Evolutionary conservation across 1,140 invertebrate species (phyloP).

Genomic region (Drosophila tsacasi): DNA sequence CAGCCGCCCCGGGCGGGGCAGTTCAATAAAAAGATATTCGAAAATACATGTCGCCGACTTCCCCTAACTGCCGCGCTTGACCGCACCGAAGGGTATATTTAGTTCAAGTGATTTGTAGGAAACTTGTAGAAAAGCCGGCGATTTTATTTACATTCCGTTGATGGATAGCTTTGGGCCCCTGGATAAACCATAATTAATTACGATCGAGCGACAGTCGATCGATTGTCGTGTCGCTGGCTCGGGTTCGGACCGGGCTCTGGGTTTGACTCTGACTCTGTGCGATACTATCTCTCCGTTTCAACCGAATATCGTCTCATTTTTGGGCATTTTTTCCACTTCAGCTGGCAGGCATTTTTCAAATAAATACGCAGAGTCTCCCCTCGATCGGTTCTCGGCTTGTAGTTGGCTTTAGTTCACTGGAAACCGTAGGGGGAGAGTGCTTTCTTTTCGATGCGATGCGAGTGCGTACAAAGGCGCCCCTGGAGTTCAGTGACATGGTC

Average conservation of each 20-base stretch:
- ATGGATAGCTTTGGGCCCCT: constrained; percentile 40
- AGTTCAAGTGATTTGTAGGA: constrained; percentile 50
- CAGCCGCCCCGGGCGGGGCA: constrained; percentile 23
- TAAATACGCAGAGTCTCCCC: constrained; percentile 25
- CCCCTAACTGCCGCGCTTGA: constrained; percentile 33
- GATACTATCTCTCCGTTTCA: constrained; percentile 3
- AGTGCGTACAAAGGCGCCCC: constrained; percentile 39
- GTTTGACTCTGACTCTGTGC: constrained; percentile 1
- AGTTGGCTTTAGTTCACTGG: constrained; percentile 36
- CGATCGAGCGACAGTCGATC: constrained; percentile 43
- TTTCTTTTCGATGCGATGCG: constrained; percentile 42
- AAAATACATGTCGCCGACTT: constrained; percentile 43
- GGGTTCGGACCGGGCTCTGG: neutral
- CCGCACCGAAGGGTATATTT: constrained; percentile 52
- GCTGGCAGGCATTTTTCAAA: constrained; percentile 46
- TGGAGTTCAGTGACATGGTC: constrained; percentile 53
- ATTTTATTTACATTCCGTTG: constrained; percentile 55
- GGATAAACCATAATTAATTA: constrained; percentile 52
- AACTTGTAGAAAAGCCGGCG: constrained; percentile 35
- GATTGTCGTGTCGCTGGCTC: constrained; percentile 24
- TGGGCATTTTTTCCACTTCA: constrained; percentile 15
- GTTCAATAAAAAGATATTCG: constrained; percentile 40
- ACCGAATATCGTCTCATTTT: constrained; percentile 15
- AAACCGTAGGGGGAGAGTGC: constrained; percentile 40
- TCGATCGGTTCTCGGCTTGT: constrained; percentile 35